A percentile compares a stretch with the other conserved stretches of the same genome.
Conservation (phyloP, 2,113 vertebrate species). For the Phylloscopus trochiloides region DNA sequence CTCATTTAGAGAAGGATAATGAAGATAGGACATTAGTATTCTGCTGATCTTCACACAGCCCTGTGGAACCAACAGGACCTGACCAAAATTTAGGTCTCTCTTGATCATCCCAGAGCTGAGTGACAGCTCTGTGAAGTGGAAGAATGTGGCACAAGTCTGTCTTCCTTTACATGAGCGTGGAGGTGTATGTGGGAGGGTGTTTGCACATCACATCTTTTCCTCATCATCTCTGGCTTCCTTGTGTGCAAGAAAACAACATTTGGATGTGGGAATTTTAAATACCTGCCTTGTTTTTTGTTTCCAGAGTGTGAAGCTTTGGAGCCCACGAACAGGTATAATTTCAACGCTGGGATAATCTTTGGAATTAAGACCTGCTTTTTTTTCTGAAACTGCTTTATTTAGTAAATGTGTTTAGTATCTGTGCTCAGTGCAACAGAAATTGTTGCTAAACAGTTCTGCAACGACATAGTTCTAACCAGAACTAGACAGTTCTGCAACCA, state of each 20-base stretch:
- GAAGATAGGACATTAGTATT: not conserved
- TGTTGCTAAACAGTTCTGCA: not conserved
- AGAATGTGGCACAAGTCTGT: not conserved
- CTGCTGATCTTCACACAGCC: not conserved
- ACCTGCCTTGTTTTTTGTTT: constrained; percentile 43
- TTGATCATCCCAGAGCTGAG: not conserved
- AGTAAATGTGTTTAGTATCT: not conserved
- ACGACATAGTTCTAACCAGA: not conserved
- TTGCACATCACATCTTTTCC: not conserved
- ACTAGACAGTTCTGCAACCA: not conserved
- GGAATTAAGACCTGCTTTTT: not conserved
- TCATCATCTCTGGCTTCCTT: not conserved
- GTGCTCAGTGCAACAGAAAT: not conserved
- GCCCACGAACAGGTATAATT: constrained; percentile 67
- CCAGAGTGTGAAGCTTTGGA: constrained; percentile 72
- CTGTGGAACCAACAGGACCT: not conserved
- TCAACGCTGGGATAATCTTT: not conserved
- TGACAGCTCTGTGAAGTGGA: not conserved
- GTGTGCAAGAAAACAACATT: not conserved
- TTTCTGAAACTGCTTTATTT: not conserved
- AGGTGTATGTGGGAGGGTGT: not conserved
- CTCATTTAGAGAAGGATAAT: not conserved
- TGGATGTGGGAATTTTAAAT: constrained; percentile 1
- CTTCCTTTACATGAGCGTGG: not conserved
- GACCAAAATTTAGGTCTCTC: not conserved